phyloP scores from a whole-genome alignment of 2,113 vertebrate genomes.

The Lynx canadensis region DNA sequence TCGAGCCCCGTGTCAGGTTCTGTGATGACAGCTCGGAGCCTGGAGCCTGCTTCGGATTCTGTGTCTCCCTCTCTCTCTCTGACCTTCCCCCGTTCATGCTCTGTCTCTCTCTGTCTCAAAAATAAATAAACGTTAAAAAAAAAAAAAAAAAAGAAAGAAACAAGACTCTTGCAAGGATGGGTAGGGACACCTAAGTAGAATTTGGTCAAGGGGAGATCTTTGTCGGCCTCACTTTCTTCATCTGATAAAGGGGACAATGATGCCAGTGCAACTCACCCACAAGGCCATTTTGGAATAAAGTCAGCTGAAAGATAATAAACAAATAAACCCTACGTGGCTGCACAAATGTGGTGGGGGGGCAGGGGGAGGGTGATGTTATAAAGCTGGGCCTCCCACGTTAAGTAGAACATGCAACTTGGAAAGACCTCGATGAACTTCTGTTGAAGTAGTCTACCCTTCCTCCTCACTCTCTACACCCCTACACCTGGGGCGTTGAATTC shows the following conservation, averaged over 20 bases:
- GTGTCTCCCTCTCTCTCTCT: too few species aligned
- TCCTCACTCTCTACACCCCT: too few species aligned
- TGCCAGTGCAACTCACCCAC: background rate
- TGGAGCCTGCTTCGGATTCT: too few species aligned
- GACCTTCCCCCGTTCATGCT: too few species aligned
- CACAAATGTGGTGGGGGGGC: background rate
- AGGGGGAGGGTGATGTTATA: accelerated
- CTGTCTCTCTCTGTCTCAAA: too few species aligned
- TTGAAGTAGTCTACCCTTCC: too few species aligned
- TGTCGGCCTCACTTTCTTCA: background rate
- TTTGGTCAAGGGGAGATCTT: background rate
- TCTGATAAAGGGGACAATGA: background rate
- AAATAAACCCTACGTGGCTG: background rate
- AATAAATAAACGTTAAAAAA: too few species aligned
- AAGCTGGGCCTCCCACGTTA: accelerated
- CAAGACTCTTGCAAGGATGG: background rate
- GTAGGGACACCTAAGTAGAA: background rate
- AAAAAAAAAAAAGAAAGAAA: background rate
- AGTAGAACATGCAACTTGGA: background rate
- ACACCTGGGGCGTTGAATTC: accelerated
- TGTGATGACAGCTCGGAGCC: too few species aligned
- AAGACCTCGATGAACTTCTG: accelerated
- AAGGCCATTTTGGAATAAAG: background rate
- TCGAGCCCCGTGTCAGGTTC: too few species aligned
- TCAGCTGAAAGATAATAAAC: background rate